Percentiles rank a stretch among this genome's conserved stretches.
Evolutionary conservation across 2,113 vertebrate species (phyloP).

Genomic region (Psettodes erumei): DNA sequence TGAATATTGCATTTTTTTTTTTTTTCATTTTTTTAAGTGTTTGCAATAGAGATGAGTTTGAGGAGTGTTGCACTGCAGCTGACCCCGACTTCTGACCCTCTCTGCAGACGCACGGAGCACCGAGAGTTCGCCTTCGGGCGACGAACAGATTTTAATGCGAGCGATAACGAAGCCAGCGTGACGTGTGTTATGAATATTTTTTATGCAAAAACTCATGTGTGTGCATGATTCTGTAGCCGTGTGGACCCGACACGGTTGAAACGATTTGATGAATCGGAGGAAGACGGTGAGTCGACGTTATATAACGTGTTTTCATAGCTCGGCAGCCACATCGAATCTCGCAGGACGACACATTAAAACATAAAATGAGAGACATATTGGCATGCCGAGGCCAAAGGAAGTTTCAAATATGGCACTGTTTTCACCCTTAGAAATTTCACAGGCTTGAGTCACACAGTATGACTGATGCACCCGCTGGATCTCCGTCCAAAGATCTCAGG

Average conservation of each 20-base stretch:
- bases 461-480: conserved; percentile 61
- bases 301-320: background rate
- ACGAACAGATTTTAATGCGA: conserved; percentile 14
- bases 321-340: background rate
- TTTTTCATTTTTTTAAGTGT: conserved; percentile 1
- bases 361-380: background rate
- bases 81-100: conserved; percentile 51
- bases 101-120: background rate
- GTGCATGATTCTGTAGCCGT: background rate
- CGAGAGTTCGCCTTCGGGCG: conserved; percentile 4
- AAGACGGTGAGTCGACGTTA: background rate
- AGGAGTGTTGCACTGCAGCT: conserved; percentile 17
- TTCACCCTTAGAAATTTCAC: conserved; percentile 56
- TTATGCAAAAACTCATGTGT: background rate
- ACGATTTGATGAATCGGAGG: background rate
- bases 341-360: background rate
- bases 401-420: conserved; percentile 60
- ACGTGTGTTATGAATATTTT: background rate
- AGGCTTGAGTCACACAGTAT: conserved; percentile 78
- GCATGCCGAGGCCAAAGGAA: conserved; percentile 33
- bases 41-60: background rate
- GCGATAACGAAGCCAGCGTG: background rate
- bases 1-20: background rate
- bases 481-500: conserved; percentile 65
- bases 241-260: background rate